phyloP scores from a whole-genome alignment of 2,797 vertebrate species.

The Carcharodon carcharias region DNA sequence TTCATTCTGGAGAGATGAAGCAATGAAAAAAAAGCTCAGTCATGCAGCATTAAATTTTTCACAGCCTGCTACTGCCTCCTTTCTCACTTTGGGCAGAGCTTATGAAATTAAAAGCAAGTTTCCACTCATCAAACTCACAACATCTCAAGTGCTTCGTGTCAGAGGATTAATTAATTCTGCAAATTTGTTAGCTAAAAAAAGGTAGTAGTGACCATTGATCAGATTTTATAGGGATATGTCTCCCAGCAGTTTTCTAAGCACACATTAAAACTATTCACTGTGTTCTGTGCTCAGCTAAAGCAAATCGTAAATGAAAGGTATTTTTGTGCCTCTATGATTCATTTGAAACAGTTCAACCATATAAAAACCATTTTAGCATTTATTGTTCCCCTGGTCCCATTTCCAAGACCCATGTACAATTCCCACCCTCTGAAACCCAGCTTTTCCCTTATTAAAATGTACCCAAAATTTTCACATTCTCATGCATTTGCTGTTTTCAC shows the following conservation, averaged over 20 bases:
- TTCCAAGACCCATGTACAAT: conserved; percentile 4
- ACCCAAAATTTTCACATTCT: conserved; percentile 9
- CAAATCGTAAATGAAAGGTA: conserved; percentile 37
- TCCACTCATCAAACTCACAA: not conserved
- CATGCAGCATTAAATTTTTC: not conserved
- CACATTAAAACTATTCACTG: conserved; percentile 27
- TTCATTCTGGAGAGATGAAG: not conserved
- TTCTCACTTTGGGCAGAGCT: not conserved
- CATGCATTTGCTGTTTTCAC: conserved; percentile 6
- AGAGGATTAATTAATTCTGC: conserved; percentile 28
- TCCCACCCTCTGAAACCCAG: conserved; percentile 27
- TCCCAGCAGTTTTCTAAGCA: conserved; percentile 22
- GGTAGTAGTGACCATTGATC: conserved; percentile 5
- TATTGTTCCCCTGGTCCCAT: conserved; percentile 28
- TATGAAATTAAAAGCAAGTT: not conserved
- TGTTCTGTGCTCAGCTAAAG: not conserved
- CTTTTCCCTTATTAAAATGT: conserved; percentile 16
- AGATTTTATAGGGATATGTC: not conserved
- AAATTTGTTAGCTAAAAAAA: conserved; percentile 26
- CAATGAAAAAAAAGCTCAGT: conserved; percentile 11
- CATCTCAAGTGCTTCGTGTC: not conserved
- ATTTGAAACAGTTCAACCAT: conserved; percentile 31
- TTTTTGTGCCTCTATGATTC: conserved; percentile 31
- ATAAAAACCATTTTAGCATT: conserved; percentile 35
- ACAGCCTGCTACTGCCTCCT: not conserved